Conservation (phyloP, 2,888 invertebrate species). For the Protophormia terraenovae region DNA sequence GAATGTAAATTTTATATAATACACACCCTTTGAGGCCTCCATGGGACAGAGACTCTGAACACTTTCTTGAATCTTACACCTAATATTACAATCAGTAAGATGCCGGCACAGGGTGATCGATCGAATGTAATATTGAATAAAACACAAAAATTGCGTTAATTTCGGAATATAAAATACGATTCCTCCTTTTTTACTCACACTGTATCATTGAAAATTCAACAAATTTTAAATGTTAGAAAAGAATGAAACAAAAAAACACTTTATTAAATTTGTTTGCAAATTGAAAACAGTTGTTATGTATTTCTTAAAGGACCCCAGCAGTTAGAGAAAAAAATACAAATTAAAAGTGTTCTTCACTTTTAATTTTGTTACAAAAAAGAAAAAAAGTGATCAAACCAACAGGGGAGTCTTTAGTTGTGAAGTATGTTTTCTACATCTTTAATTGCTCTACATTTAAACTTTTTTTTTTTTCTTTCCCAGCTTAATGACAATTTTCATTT, state of each 20-base stretch:
- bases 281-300: neutral
- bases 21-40: too few relatives aligned
- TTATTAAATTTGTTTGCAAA: neutral
- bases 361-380: neutral
- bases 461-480: neutral
- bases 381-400: neutral
- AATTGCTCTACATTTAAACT: neutral
- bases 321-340: neutral
- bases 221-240: neutral
- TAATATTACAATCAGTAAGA: too few relatives aligned
- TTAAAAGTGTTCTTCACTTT: neutral
- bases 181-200: neutral
- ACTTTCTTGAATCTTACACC: too few relatives aligned
- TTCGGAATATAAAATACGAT: too few relatives aligned
- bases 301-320: neutral
- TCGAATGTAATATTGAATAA: too few relatives aligned
- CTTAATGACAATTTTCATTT: conserved; percentile 29
- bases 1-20: too few relatives aligned
- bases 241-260: neutral
- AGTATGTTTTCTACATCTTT: neutral
- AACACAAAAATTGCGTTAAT: too few relatives aligned
- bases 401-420: neutral
- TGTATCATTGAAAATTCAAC: neutral
- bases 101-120: too few relatives aligned
- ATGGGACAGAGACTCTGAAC: too few relatives aligned